These are phyloP conservation scores for Neoseiulus cucumeris DNA, from an alignment of 1,140 invertebrate genomes.

Conservation along the genomic window DNA sequence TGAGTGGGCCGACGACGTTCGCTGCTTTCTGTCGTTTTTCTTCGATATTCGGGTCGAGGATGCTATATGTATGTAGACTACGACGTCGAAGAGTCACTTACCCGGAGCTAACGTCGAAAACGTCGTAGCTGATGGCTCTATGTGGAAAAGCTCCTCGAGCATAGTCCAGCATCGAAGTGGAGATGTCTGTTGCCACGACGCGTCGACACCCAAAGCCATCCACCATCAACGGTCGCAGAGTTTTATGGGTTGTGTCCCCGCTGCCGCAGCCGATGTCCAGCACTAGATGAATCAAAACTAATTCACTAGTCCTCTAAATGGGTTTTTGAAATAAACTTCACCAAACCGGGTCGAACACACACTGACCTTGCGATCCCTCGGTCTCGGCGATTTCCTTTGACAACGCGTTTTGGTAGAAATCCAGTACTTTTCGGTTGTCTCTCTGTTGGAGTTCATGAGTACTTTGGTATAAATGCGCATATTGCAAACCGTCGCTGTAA, in stretches of 20 bases:
- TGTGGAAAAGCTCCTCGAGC: not conserved
- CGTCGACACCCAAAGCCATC: not conserved
- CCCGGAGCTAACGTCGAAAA: not conserved
- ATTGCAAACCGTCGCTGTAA: not conserved
- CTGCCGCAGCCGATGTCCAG: slow-evolving; percentile 5
- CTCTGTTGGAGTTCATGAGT: not conserved
- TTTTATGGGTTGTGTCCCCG: not conserved
- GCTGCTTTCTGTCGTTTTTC: too few species aligned
- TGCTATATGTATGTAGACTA: too few species aligned
- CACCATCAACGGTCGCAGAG: not conserved
- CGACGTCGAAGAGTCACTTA: not conserved
- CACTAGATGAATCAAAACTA: not conserved
- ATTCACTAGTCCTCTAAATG: too few species aligned
- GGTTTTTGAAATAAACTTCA: too few species aligned
- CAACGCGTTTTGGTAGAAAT: not conserved
- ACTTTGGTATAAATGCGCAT: not conserved
- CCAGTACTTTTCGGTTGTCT: not conserved
- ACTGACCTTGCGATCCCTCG: not conserved
- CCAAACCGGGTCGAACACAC: not conserved
- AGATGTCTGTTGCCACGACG: not conserved
- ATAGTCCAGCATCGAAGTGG: not conserved
- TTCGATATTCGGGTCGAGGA: too few species aligned
- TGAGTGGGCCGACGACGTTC: too few species aligned
- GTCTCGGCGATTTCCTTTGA: not conserved
- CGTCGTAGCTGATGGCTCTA: slow-evolving; percentile 5